A percentile compares a stretch with the other conserved stretches of the same genome.
Conservation (phyloP, 2,113 vertebrate species). For the Lepus europaeus region DNA sequence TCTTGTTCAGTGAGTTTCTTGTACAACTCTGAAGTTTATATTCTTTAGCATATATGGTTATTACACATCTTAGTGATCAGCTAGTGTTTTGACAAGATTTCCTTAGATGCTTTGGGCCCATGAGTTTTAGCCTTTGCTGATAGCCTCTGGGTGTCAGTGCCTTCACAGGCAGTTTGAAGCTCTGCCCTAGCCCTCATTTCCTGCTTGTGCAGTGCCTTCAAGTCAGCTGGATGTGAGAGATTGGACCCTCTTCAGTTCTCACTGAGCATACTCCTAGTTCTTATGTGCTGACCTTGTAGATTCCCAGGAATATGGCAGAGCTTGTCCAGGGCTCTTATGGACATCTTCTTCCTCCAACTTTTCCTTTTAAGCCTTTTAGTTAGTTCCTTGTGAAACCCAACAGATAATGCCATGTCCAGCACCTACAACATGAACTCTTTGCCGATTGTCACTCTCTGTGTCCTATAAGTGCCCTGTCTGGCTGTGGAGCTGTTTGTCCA, state of each 20-base stretch:
- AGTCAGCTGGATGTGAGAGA: neutral
- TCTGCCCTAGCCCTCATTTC: neutral
- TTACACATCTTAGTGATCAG: neutral
- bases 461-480: neutral
- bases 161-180: neutral
- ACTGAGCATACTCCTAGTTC: neutral
- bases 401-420: neutral
- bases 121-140: neutral
- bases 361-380: neutral
- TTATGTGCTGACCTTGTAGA: neutral
- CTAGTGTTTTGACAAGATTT: neutral
- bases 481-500: neutral
- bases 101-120: neutral
- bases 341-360: neutral
- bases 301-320: neutral
- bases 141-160: neutral
- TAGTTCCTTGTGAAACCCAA: neutral
- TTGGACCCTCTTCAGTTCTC: neutral
- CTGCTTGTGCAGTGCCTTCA: neutral
- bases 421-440: neutral
- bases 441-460: neutral
- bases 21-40: neutral
- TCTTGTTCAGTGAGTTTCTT: neutral
- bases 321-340: neutral
- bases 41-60: neutral